Evolutionary conservation across 2,797 vertebrate genomes (phyloP).

Genomic region (Gobio occitaniae): DNA sequence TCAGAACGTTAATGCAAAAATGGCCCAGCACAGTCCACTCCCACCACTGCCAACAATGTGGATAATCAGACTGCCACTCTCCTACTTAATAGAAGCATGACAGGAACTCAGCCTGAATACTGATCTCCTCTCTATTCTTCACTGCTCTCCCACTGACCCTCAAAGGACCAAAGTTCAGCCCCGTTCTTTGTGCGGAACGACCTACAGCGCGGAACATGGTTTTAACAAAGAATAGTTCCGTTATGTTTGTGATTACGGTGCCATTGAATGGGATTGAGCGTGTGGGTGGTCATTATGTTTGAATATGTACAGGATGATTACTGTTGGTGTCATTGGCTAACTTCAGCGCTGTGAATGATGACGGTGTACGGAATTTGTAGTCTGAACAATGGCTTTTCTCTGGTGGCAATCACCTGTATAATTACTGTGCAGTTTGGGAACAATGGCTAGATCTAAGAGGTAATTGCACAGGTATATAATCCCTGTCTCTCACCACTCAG

Average conservation of each 20-base stretch:
- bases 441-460: slow-evolving; percentile 52
- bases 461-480: slow-evolving; percentile 59
- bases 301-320: slow-evolving; percentile 56
- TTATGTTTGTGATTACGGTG: slow-evolving; percentile 42
- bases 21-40: slow-evolving; percentile 54
- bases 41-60: slow-evolving; percentile 47
- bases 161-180: slow-evolving; percentile 38
- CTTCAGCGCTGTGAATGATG: slow-evolving; percentile 4
- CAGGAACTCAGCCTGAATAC: slow-evolving; percentile 52
- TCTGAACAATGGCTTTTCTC: slow-evolving; percentile 52
- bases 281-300: slow-evolving; percentile 52
- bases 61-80: slow-evolving; percentile 66
- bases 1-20: slow-evolving; percentile 69
- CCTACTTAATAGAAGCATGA: slow-evolving; percentile 53
- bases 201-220: background rate
- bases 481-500: slow-evolving; percentile 33
- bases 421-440: slow-evolving; percentile 51
- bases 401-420: slow-evolving; percentile 53
- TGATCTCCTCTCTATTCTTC: slow-evolving; percentile 54
- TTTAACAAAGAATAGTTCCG: slow-evolving; percentile 27
- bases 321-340: slow-evolving; percentile 40
- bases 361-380: background rate
- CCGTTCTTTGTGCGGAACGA: slow-evolving; percentile 2
- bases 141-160: slow-evolving; percentile 4
- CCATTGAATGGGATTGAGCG: slow-evolving; percentile 20